These are phyloP conservation scores for Theocolax elegans DNA, from an alignment of 1,140 invertebrate species.

Conservation along the genomic window DNA sequence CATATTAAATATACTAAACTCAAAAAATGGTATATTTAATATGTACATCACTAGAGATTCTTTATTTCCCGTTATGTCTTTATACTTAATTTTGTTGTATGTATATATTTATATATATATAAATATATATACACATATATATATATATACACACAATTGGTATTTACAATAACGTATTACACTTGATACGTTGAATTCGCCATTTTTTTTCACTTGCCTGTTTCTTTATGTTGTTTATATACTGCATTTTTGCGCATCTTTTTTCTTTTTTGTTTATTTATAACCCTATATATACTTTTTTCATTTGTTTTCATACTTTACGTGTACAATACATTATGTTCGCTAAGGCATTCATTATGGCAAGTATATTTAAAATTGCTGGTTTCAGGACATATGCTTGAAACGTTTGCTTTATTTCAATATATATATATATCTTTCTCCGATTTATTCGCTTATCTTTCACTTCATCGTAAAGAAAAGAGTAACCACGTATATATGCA, in stretches of 20 bases:
- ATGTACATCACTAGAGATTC: conserved; percentile 34
- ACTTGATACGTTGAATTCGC: conserved; percentile 17
- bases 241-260: conserved; percentile 23
- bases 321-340: conserved; percentile 53
- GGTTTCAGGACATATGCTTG: conserved; percentile 44
- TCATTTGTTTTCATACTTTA: conserved; percentile 50
- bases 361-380: conserved; percentile 51
- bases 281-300: conserved; percentile 45
- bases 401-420: conserved; percentile 8
- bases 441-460: neutral
- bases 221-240: conserved; percentile 33
- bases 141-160: no score
- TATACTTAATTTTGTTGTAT: conserved; percentile 7
- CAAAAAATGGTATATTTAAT: conserved; percentile 45
- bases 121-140: no score
- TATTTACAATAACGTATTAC: conserved; percentile 43
- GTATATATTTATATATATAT: no score
- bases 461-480: neutral
- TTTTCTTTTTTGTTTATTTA: conserved; percentile 40
- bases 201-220: neutral
- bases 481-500: neutral
- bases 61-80: conserved; percentile 7
- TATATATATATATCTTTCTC: no score
- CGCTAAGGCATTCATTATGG: conserved; percentile 61
- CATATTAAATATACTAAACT: conserved; percentile 47